Conservation (phyloP, 2,113 vertebrate genomes). For the Ia io region DNA sequence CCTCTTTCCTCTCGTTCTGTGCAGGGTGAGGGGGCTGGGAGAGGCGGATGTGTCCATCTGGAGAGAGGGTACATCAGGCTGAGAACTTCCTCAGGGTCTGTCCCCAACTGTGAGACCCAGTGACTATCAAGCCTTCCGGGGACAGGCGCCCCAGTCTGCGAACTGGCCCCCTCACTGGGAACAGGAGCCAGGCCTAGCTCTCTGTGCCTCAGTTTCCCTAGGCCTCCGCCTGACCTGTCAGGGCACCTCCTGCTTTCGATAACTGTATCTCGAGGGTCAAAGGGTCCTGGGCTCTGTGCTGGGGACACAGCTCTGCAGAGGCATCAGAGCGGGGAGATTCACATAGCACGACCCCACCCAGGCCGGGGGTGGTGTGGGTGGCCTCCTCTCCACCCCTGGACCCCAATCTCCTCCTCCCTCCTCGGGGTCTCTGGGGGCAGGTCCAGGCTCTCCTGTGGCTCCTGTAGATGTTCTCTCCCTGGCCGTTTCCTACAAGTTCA, state of each 20-base stretch:
- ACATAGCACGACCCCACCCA: fast-evolving
- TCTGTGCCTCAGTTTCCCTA: background rate
- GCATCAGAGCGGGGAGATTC: background rate
- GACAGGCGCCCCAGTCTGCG: background rate
- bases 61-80: too few relatives aligned
- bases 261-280: background rate
- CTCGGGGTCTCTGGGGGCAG: background rate
- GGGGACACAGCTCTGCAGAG: background rate
- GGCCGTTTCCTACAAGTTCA: background rate
- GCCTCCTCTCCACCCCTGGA: background rate
- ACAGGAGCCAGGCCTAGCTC: background rate
- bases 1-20: background rate
- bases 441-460: background rate
- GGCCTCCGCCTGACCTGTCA: background rate
- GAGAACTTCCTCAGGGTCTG: background rate
- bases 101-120: background rate
- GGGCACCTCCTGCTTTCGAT: background rate
- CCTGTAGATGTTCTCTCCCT: background rate
- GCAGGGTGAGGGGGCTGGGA: background rate
- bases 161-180: background rate
- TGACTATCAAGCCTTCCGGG: background rate
- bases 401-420: background rate
- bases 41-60: background rate
- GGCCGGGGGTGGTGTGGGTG: background rate
- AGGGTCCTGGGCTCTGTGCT: background rate